Conservation (phyloP, 2,113 vertebrate genomes). For the Tenrec ecaudatus region DNA sequence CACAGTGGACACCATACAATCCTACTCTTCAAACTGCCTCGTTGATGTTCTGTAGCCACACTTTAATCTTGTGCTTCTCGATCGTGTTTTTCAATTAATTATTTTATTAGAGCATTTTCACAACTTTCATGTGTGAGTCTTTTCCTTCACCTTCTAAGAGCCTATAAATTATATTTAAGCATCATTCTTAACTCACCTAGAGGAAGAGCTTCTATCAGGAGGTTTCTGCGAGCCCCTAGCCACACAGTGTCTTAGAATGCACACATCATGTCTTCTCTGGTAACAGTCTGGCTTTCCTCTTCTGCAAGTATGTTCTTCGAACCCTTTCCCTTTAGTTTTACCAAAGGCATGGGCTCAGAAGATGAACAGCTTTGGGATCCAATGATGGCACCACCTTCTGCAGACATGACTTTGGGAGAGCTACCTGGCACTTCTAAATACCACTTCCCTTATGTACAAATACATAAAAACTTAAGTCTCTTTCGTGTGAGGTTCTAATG, state of each 20-base stretch:
- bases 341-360: not conserved
- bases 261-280: not conserved
- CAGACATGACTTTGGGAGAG: not conserved
- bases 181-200: not conserved
- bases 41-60: not conserved
- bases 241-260: not conserved
- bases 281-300: not conserved
- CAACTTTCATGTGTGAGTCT: not conserved
- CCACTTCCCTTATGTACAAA: not conserved
- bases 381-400: not conserved
- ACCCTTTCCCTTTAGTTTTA: not conserved
- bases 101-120: not conserved
- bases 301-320: not conserved
- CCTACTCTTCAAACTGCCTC: not conserved
- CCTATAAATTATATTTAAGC: not conserved
- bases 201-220: not conserved
- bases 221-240: not conserved
- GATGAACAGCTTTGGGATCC: not conserved
- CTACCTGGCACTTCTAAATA: not conserved
- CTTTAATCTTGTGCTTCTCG: not conserved
- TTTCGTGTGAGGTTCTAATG: not conserved
- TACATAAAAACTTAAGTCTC: not conserved
- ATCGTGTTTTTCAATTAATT: not conserved
- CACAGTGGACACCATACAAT: not conserved
- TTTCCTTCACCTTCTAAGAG: not conserved